phyloP scores from a whole-genome alignment of 2,797 vertebrate genomes.

The Pelochelys cantorii region DNA sequence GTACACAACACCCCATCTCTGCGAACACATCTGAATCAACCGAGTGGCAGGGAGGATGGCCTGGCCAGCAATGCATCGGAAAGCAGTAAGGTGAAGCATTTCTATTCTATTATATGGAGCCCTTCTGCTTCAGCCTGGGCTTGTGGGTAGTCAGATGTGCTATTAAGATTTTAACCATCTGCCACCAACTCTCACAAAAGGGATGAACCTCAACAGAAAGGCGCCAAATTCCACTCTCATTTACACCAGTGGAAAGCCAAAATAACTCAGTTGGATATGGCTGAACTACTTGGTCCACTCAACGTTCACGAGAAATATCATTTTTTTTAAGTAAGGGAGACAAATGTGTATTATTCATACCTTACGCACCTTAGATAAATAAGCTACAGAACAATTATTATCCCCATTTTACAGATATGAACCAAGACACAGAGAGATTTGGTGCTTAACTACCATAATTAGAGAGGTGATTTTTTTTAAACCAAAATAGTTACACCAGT shows the following conservation, averaged over 20 bases:
- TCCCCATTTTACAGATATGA: not conserved
- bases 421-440: not conserved
- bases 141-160: not conserved
- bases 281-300: rapidly evolving
- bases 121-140: not conserved
- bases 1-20: not conserved
- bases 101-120: not conserved
- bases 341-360: not conserved
- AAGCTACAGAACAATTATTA: not conserved
- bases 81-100: not conserved
- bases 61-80: not conserved
- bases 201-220: not conserved
- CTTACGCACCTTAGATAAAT: not conserved
- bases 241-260: not conserved
- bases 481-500: not conserved
- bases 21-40: not conserved
- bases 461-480: not conserved
- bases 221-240: not conserved
- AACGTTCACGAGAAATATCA: not conserved
- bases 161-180: slow-evolving; percentile 49
- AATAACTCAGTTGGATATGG: rapidly evolving
- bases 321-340: not conserved
- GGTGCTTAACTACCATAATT: not conserved
- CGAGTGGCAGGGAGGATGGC: not conserved
- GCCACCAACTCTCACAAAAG: slow-evolving; percentile 13